Evolutionary conservation across 2,113 vertebrate genomes (phyloP).

Genomic region (Ptilonorhynchus violaceus): DNA sequence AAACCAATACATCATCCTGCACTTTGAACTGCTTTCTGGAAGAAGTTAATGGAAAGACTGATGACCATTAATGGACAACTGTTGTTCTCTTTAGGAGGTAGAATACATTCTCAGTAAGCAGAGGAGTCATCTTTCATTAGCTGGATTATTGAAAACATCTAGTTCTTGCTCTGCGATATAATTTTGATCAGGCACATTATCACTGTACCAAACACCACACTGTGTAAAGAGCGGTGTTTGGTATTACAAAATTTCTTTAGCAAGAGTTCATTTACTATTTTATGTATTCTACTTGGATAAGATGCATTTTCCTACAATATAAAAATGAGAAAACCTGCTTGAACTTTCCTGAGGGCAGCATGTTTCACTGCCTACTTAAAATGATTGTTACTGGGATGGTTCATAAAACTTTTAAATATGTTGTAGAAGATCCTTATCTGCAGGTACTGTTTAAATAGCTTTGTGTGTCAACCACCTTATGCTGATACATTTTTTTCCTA

Average conservation of each 20-base stretch:
- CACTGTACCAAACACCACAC: background rate
- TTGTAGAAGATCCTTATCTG: background rate
- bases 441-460: background rate
- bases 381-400: background rate
- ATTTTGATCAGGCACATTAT: background rate
- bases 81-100: background rate
- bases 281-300: background rate
- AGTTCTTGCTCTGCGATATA: background rate
- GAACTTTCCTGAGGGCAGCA: background rate
- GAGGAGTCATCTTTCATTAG: background rate
- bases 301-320: background rate
- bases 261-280: background rate
- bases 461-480: rapidly evolving
- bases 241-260: background rate
- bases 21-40: background rate
- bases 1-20: background rate
- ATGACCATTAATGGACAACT: background rate
- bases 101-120: background rate
- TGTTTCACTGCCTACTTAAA: background rate
- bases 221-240: background rate
- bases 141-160: background rate
- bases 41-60: background rate
- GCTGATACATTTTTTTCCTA: background rate
- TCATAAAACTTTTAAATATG: background rate
- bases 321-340: background rate